Conservation (phyloP, 2,113 vertebrate genomes). For the Charina bottae region DNA sequence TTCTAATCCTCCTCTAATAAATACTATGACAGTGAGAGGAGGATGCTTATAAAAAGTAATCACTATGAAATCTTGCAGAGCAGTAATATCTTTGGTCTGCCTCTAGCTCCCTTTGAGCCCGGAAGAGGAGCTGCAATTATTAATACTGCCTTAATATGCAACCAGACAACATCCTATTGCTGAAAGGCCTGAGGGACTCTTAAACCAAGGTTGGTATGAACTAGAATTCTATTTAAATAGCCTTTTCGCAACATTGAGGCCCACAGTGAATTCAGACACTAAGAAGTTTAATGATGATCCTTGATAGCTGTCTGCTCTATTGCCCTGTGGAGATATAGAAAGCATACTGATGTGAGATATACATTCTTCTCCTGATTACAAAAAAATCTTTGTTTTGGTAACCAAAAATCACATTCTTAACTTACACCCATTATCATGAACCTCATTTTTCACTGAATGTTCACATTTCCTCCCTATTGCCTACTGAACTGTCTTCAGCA, state of each 20-base stretch:
- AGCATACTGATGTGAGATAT: neutral
- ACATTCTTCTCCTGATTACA: constrained; percentile 11
- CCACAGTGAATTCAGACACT: constrained; percentile 15
- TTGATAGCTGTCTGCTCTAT: neutral
- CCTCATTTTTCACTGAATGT: neutral
- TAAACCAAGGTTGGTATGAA: constrained; percentile 23
- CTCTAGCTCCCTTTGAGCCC: constrained; percentile 21
- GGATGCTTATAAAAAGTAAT: constrained; percentile 6
- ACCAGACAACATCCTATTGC: constrained; percentile 19
- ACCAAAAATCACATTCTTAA: neutral
- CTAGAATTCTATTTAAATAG: constrained; percentile 34
- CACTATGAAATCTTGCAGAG: constrained; percentile 19
- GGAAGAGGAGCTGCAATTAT: neutral
- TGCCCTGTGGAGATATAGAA: neutral
- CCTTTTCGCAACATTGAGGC: constrained; percentile 1
- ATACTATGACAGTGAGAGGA: neutral
- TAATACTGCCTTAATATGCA: constrained; percentile 25
- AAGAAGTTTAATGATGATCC: neutral
- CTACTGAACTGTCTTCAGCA: neutral
- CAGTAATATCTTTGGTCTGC: constrained; percentile 13
- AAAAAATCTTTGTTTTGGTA: neutral
- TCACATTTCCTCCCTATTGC: neutral
- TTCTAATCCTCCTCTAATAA: neutral
- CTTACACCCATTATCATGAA: neutral
- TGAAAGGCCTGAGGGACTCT: constrained; percentile 17